Evolutionary conservation across 2,797 vertebrate genomes (phyloP).

Genomic region (Coregonus sp.): DNA sequence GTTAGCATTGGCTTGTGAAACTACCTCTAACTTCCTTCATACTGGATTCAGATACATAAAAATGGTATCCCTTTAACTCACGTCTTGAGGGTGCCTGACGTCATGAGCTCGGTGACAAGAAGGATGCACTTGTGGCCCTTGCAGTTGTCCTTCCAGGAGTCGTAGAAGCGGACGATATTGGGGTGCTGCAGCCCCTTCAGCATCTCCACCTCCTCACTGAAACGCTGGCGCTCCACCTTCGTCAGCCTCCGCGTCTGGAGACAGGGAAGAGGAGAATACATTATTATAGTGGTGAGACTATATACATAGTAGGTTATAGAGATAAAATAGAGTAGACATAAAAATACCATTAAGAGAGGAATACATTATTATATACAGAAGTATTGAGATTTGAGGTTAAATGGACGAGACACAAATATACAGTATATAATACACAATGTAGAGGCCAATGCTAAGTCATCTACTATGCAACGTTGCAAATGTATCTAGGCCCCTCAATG

Average conservation of each 20-base stretch:
- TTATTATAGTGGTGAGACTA: constrained; percentile 30
- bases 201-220: constrained; percentile 95
- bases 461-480: neutral
- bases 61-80: constrained; percentile 64
- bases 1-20: too few species aligned
- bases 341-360: neutral
- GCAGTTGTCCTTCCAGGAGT: constrained; percentile 90
- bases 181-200: constrained; percentile 94
- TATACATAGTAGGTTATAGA: neutral
- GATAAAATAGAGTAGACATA: neutral
- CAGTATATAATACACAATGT: neutral
- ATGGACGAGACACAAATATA: neutral
- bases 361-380: neutral
- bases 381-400: neutral
- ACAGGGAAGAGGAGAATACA: neutral
- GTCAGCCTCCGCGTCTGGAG: constrained; percentile 82
- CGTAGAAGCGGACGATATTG: constrained; percentile 94
- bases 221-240: constrained; percentile 86
- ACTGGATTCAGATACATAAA: constrained; percentile 1
- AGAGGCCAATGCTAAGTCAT: neutral
- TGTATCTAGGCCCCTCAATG: constrained; percentile 45
- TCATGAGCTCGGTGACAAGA: constrained; percentile 96
- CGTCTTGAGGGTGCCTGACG: constrained; percentile 94
- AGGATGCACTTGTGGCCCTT: constrained; percentile 88
- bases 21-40: too few species aligned